Evolutionary conservation across 2,113 vertebrate species (phyloP).

Genomic region (Heterocephalus glaber): DNA sequence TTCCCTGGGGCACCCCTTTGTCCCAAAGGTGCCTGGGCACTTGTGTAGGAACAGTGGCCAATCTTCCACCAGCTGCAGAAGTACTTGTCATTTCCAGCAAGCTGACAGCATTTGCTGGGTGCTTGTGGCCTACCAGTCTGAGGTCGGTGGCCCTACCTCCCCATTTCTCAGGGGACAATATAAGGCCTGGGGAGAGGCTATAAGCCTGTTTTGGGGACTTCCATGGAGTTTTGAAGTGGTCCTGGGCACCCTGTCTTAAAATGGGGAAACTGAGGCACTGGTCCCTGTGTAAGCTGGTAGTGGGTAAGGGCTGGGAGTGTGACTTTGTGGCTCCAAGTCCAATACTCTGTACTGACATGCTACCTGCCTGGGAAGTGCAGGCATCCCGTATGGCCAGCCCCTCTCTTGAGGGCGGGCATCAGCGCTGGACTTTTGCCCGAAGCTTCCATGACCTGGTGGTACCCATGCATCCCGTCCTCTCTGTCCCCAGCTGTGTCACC

Average conservation of each 20-base stretch:
- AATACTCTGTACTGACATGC: background rate
- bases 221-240: background rate
- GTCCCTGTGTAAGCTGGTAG: fast-evolving
- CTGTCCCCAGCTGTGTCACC: background rate
- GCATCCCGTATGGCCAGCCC: background rate
- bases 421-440: fast-evolving
- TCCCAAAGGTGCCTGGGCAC: background rate
- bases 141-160: fast-evolving
- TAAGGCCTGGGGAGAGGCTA: background rate
- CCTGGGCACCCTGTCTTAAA: too few species aligned
- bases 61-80: fast-evolving
- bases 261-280: background rate
- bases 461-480: background rate
- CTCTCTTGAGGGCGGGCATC: background rate
- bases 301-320: background rate
- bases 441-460: background rate
- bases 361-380: background rate
- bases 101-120: fast-evolving
- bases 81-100: background rate
- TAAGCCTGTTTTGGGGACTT: background rate
- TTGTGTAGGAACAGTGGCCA: background rate
- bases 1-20: too few species aligned
- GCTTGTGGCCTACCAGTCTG: fast-evolving
- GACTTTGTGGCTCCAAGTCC: background rate
- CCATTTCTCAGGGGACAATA: background rate